Evolutionary conservation across 2,113 vertebrate species (phyloP).

Genomic region (Sander vitreus): DNA sequence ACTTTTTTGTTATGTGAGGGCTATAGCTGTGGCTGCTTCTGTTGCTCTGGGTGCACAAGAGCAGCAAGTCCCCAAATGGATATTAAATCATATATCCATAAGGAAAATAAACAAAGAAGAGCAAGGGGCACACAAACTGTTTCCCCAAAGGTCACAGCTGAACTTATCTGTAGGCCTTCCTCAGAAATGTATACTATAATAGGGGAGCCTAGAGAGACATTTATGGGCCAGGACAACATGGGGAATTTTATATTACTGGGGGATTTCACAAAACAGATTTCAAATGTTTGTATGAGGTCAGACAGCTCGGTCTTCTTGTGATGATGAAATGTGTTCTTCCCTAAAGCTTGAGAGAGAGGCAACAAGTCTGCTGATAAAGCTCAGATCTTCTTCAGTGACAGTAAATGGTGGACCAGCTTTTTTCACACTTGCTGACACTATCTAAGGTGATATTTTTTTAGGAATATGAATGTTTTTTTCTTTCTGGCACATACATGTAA

Average conservation of each 20-base stretch:
- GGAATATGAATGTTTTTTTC: neutral
- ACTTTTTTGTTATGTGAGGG: conserved; percentile 15
- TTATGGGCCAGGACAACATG: neutral
- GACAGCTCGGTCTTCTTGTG: conserved; percentile 13
- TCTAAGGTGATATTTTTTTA: neutral
- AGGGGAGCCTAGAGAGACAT: conserved; percentile 1
- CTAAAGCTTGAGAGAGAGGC: conserved; percentile 21
- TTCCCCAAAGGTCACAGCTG: conserved; percentile 51
- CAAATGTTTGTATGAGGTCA: conserved; percentile 37
- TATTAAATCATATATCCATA: conserved; percentile 58
- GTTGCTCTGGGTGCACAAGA: conserved; percentile 20
- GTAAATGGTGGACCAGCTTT: conserved; percentile 14
- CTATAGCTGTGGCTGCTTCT: conserved; percentile 9
- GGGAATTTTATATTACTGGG: conserved; percentile 19
- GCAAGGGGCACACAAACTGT: conserved; percentile 31
- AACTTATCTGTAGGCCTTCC: conserved; percentile 28
- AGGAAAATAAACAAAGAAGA: conserved; percentile 41
- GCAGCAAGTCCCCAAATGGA: conserved; percentile 43
- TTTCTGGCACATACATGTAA: neutral
- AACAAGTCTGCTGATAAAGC: conserved; percentile 40
- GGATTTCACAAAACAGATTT: conserved; percentile 39
- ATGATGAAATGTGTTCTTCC: neutral
- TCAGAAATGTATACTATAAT: conserved; percentile 16
- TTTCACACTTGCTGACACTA: conserved; percentile 12
- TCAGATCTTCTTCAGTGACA: neutral